These are phyloP conservation scores for Synanthedon formicaeformis DNA, from an alignment of 2,888 invertebrate species.

Conservation along the genomic window DNA sequence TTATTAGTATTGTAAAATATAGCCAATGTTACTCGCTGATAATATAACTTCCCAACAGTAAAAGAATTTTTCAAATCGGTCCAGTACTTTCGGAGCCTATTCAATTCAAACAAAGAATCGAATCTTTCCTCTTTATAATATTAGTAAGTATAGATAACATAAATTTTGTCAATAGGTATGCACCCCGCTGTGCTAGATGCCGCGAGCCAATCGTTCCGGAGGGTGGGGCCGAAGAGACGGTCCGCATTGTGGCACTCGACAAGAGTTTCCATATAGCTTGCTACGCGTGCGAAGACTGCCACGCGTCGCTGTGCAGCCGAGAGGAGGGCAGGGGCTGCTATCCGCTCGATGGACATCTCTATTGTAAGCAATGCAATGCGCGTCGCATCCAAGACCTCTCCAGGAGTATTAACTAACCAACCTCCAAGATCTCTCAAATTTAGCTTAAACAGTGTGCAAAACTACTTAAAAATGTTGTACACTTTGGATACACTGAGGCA, in stretches of 20 bases:
- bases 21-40: no score
- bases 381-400: constrained; percentile 92
- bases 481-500: background rate
- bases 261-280: constrained; percentile 96
- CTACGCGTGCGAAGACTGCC: constrained; percentile 97
- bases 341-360: constrained; percentile 93
- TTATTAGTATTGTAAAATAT: no score
- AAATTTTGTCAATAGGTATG: constrained; percentile 70
- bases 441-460: background rate
- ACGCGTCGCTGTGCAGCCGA: constrained; percentile 88
- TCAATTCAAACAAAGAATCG: no score
- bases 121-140: no score
- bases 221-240: constrained; percentile 95
- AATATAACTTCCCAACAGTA: no score
- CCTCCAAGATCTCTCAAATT: background rate
- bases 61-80: no score
- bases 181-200: constrained; percentile 97
- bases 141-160: background rate
- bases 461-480: background rate
- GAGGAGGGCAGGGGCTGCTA: constrained; percentile 97
- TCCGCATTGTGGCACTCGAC: constrained; percentile 96
- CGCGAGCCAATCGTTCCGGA: constrained; percentile 96
- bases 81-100: no score
- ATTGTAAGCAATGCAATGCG: constrained; percentile 96
- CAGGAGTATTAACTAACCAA: constrained; percentile 55